Evolutionary conservation across 2,797 vertebrate species (phyloP), one percentile per base, ranked within the genome.

Genomic region (Malurus splendens): DNA sequence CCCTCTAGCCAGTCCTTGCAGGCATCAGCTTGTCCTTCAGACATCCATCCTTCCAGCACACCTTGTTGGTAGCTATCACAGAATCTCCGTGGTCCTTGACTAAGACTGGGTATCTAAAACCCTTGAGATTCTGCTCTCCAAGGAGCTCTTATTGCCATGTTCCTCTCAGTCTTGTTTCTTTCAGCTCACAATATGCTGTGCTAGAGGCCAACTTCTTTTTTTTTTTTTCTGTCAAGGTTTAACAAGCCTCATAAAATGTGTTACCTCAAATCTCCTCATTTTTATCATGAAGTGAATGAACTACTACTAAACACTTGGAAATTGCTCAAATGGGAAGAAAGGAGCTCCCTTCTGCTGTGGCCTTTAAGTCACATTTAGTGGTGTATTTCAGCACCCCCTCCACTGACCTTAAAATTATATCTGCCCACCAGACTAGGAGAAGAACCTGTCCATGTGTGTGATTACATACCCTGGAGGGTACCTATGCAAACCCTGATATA

Each of bases 181-280:
- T 89, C 92, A 95, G 66, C 60, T 94, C 65, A 55, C 89, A 95
- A 76, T 86, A 90, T 67, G 65, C 71, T 82, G 59, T 64, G 75
- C 93, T 86, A 65, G 70, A 89, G 90, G 91, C 85, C 92, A 96
- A 85, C 33, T 82, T 65, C 85, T 70, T 90, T 87, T 79, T 32
- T 32, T 32, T 32, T 32, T 90, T 90, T 79, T 74, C 56, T 78
- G 64, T 67, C 47, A 90, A 71, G 66, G 81, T 95, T 95, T 96
- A 95, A 96, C 92, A 95, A 95, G 93, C 54, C 85, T 83, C 90
- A 88, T 90, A 95, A 91, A 90, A 93, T 42, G 59, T 74, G 85
- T 90, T 93, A 92, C 90, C 91, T 95, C 95, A 87, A 93, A 94
- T 95, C 82, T 91, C 87, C 89, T 80, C 72, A 81, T 94, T 95